Evolutionary conservation across 1,140 invertebrate species (phyloP).

Genomic region (Zaprionus lachaisei): DNA sequence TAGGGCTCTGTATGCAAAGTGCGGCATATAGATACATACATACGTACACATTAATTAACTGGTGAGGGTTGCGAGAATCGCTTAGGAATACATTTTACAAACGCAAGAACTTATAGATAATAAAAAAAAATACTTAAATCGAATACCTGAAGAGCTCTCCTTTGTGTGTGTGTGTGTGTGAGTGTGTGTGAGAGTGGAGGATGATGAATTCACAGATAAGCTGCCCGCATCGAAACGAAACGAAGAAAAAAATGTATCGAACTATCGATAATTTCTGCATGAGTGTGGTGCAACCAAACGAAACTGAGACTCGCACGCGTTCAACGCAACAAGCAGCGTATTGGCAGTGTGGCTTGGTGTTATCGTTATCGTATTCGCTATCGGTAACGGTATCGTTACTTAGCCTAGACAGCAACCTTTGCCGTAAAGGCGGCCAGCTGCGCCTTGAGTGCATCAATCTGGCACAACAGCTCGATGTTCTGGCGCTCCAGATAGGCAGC

Average conservation of each 20-base stretch:
- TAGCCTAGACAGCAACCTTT: slow-evolving; percentile 59
- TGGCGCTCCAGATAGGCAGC: slow-evolving; percentile 94
- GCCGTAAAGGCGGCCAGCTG: slow-evolving; percentile 76
- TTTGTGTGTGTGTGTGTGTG: neutral
- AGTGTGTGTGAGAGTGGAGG: slow-evolving; percentile 1
- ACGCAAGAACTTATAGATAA: slow-evolving; percentile 59
- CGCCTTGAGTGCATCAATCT: slow-evolving; percentile 79
- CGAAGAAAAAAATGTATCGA: slow-evolving; percentile 21
- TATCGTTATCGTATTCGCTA: slow-evolving; percentile 18
- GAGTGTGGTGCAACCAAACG: slow-evolving; percentile 31
- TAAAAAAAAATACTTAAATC: slow-evolving; percentile 21
- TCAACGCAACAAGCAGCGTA: slow-evolving; percentile 69
- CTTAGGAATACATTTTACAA: slow-evolving; percentile 60
- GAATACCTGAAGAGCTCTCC: slow-evolving; percentile 3
- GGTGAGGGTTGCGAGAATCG: slow-evolving; percentile 59
- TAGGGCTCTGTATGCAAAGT: slow-evolving; percentile 6
- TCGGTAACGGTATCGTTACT: slow-evolving; percentile 25
- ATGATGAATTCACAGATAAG: slow-evolving; percentile 58
- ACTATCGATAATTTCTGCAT: neutral
- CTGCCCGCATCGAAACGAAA: slow-evolving; percentile 38
- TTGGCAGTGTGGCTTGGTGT: slow-evolving; percentile 14
- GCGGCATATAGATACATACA: slow-evolving; percentile 8
- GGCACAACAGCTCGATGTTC: slow-evolving; percentile 82
- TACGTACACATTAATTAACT: slow-evolving; percentile 55
- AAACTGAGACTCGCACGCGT: slow-evolving; percentile 54